Conservation (phyloP, 1,140 invertebrate species). For the Neotoxoptera formosana region DNA sequence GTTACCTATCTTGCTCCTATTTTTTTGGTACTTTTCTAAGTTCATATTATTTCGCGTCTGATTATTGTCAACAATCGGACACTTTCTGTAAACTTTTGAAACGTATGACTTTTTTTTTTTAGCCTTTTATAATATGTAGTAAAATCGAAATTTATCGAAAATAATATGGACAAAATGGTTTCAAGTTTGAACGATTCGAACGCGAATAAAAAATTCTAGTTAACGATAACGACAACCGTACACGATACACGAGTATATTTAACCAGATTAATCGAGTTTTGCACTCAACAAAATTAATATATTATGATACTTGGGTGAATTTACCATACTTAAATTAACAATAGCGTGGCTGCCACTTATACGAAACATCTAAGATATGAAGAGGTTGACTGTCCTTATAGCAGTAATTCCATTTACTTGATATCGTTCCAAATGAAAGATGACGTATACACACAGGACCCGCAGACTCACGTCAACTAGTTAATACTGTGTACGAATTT, state of each 20-base stretch:
- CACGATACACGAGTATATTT: background rate
- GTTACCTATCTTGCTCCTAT: too few relatives aligned
- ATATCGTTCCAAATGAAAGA: background rate
- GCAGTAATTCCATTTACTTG: background rate
- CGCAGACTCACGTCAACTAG: background rate
- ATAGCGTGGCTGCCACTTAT: background rate
- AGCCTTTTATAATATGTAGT: background rate
- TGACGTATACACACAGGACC: background rate
- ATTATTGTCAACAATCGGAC: background rate
- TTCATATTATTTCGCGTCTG: background rate
- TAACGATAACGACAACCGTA: background rate
- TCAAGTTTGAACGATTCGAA: background rate
- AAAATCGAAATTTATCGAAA: too few relatives aligned
- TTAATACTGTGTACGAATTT: background rate
- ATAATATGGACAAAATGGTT: background rate
- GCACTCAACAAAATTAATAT: slow-evolving; percentile 17
- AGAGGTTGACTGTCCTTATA: background rate
- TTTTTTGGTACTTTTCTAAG: background rate
- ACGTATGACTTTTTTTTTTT: background rate
- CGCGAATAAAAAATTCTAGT: background rate
- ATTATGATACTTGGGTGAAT: background rate
- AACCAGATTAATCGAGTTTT: background rate
- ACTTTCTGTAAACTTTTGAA: background rate
- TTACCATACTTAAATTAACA: background rate
- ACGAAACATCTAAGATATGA: slow-evolving; percentile 1